Percentiles rank a stretch among this genome's conserved stretches.
These are phyloP conservation scores for Enteromius radiatus DNA, from an alignment of 2,797 vertebrate species.

Conservation along the genomic window DNA sequence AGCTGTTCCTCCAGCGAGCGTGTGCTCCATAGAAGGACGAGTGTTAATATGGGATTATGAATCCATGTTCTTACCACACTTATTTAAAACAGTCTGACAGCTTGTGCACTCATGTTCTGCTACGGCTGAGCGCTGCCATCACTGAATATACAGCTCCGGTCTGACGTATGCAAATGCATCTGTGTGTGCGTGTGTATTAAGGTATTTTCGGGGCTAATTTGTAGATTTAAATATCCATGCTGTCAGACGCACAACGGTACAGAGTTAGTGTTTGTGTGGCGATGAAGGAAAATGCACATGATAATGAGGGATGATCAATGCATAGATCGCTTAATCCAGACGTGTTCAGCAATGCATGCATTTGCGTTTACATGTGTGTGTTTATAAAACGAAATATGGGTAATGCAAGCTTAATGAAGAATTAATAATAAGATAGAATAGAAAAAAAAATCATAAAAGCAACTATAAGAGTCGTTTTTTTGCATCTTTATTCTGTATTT, in stretches of 20 bases:
- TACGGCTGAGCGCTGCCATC: conserved; percentile 19
- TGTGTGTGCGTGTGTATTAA: conserved; percentile 12
- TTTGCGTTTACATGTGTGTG: not conserved
- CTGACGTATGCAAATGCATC: conserved; percentile 37
- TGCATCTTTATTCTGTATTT: too few species aligned
- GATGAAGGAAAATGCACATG: not conserved
- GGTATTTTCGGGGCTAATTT: conserved; percentile 43
- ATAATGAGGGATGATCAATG: conserved; percentile 26
- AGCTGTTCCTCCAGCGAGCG: not conserved
- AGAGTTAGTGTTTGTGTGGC: not conserved
- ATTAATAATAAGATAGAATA: not conserved
- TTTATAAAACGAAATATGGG: not conserved
- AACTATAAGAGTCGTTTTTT: too few species aligned
- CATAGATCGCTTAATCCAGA: conserved; percentile 5
- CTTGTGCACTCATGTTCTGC: conserved; percentile 9
- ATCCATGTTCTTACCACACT: conserved; percentile 26
- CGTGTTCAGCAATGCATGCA: not conserved
- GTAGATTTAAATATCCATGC: conserved; percentile 52
- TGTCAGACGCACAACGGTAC: conserved; percentile 37
- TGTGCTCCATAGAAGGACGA: not conserved
- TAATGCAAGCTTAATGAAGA: not conserved
- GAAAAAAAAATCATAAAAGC: not conserved
- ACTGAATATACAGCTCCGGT: not conserved
- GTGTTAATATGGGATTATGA: conserved; percentile 35
- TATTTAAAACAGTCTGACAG: conserved; percentile 41